Evolutionary conservation across 2,888 invertebrate species (phyloP).

Genomic region (Agrilus cyanescens): DNA sequence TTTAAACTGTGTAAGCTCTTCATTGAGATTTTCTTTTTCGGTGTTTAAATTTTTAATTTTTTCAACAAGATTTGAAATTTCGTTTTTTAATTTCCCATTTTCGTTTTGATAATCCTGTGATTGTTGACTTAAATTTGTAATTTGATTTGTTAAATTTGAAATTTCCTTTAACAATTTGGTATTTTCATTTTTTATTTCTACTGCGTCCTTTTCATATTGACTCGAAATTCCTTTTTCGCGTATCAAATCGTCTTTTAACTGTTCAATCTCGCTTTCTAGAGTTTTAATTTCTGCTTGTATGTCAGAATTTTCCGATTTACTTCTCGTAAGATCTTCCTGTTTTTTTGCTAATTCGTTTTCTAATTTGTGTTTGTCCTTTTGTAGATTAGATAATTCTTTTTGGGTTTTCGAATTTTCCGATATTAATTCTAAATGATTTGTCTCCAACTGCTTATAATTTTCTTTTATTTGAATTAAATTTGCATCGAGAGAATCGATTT

Average conservation of each 20-base stretch:
- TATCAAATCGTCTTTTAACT: not conserved
- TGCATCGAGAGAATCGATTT: constrained; percentile 37
- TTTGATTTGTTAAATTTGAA: not conserved
- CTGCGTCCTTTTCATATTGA: not conserved
- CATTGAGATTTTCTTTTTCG: not conserved
- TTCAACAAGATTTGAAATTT: not conserved
- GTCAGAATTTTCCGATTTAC: not conserved
- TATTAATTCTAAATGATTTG: constrained; percentile 28
- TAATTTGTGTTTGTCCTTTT: constrained; percentile 14
- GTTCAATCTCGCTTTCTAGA: constrained; percentile 22
- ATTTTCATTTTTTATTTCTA: constrained; percentile 1
- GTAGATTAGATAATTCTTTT: constrained; percentile 29
- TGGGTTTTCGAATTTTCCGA: constrained; percentile 28
- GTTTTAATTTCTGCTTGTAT: constrained; percentile 10
- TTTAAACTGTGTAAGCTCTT: not conserved
- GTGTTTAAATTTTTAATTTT: not conserved
- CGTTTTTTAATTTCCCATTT: not conserved
- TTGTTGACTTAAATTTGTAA: constrained; percentile 6
- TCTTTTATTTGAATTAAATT: constrained; percentile 15
- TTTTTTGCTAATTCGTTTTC: constrained; percentile 36
- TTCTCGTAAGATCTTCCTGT: constrained; percentile 12
- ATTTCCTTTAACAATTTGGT: constrained; percentile 1
- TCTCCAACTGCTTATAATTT: constrained; percentile 24
- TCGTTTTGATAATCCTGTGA: constrained; percentile 15
- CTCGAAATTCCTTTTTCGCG: not conserved